Evolutionary conservation across 2,797 vertebrate species (phyloP).

Genomic region (Amphiprion clarkii): DNA sequence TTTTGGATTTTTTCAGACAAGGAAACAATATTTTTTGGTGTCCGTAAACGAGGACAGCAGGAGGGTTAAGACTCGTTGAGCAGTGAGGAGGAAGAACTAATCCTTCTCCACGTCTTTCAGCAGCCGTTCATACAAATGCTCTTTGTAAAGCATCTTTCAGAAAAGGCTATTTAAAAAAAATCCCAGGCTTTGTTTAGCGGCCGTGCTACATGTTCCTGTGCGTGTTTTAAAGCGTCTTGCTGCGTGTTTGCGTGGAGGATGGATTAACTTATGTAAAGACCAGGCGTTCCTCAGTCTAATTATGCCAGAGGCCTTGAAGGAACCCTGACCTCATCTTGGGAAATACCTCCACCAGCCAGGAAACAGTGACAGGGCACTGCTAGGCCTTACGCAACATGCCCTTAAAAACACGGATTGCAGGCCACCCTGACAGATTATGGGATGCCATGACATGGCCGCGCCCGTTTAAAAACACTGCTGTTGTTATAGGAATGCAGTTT

Average conservation of each 20-base stretch:
- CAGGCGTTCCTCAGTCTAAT: conserved; percentile 63
- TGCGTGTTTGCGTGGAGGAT: conserved; percentile 45
- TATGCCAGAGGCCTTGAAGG: conserved; percentile 55
- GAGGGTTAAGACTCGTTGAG: neutral
- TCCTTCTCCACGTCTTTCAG: conserved; percentile 32
- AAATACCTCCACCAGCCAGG: conserved; percentile 78
- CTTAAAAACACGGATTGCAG: conserved; percentile 53
- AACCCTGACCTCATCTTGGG: conserved; percentile 79
- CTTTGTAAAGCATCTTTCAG: conserved; percentile 10
- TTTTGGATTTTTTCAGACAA: too few relatives aligned
- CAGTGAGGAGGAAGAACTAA: conserved; percentile 13
- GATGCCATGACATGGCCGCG: conserved; percentile 38
- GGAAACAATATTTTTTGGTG: too few relatives aligned
- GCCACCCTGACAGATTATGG: conserved; percentile 46
- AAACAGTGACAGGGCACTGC: conserved; percentile 74
- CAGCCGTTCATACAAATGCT: conserved; percentile 11
- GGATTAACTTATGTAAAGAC: conserved; percentile 60
- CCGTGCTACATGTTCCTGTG: conserved; percentile 5
- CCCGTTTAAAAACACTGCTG: conserved; percentile 39
- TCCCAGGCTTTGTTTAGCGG: conserved; percentile 13
- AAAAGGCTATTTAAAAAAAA: conserved; percentile 12
- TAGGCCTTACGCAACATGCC: conserved; percentile 64
- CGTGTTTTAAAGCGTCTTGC: conserved; percentile 17
- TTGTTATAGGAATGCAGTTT: conserved; percentile 26
- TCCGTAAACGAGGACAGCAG: too few relatives aligned